phyloP scores from a whole-genome alignment of 2,797 vertebrate genomes.

The Spatula clypeata region DNA sequence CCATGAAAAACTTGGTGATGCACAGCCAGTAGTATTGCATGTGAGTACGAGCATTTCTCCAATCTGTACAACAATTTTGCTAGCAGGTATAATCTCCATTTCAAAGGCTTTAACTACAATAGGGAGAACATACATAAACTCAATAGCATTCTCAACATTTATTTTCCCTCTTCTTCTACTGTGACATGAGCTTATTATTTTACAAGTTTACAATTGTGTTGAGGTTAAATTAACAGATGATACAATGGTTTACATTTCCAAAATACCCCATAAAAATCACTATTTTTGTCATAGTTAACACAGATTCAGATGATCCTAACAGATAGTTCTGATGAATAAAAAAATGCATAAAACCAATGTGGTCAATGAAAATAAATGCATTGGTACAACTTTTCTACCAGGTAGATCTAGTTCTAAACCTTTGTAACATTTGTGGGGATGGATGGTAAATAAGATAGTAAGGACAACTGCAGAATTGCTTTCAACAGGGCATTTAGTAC shows the following conservation, averaged over 20 bases:
- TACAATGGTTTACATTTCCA: not conserved
- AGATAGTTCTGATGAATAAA: not conserved
- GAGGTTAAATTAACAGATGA: constrained; percentile 5
- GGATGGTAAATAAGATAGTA: not conserved
- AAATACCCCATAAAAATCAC: not conserved
- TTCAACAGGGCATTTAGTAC: not conserved
- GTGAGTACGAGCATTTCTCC: constrained; percentile 82
- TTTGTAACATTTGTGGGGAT: not conserved
- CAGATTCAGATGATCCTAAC: not conserved
- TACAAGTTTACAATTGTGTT: not conserved
- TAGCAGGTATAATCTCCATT: constrained; percentile 79
- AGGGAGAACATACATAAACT: constrained; percentile 32
- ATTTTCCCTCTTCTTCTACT: not conserved
- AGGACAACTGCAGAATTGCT: not conserved
- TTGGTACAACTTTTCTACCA: not conserved
- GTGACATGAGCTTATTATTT: not conserved
- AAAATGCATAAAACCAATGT: not conserved
- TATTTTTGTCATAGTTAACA: not conserved
- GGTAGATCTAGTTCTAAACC: not conserved
- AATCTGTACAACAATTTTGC: constrained; percentile 69
- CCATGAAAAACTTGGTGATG: constrained; percentile 87
- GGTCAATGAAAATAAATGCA: not conserved
- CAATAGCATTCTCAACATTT: not conserved
- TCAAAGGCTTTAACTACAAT: constrained; percentile 86
- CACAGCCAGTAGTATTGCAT: constrained; percentile 85